Conservation (phyloP, 2,113 vertebrate species). For the Hymenochirus boettgeri region DNA sequence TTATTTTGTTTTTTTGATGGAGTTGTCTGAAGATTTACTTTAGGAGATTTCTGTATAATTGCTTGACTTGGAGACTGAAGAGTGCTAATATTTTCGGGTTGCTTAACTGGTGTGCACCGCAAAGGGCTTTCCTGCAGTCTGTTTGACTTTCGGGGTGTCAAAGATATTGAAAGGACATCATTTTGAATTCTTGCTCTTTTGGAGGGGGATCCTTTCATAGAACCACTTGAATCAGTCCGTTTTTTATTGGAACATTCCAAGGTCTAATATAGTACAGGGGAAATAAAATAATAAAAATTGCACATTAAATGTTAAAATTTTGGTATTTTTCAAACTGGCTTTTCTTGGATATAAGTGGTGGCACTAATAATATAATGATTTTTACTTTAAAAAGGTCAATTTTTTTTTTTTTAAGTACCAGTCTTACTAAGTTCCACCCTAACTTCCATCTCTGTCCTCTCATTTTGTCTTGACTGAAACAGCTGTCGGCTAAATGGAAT, state of each 20-base stretch:
- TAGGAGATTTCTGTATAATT: not conserved
- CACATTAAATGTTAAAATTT: too few relatives aligned
- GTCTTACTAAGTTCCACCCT: too few relatives aligned
- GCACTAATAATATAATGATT: too few relatives aligned
- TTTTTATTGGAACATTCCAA: slow-evolving; percentile 46
- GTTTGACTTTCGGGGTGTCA: slow-evolving; percentile 45
- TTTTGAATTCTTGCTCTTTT: slow-evolving; percentile 47
- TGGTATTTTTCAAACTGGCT: too few relatives aligned
- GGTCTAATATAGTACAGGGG: slow-evolving; percentile 36
- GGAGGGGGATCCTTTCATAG: slow-evolving; percentile 29
- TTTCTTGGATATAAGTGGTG: too few relatives aligned
- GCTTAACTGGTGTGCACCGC: slow-evolving; percentile 18
- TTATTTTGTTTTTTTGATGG: not conserved
- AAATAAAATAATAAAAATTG: not conserved
- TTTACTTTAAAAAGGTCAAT: too few relatives aligned
- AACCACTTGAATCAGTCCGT: slow-evolving; percentile 29
- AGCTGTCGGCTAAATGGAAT: too few relatives aligned
- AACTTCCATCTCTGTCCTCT: too few relatives aligned
- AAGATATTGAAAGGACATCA: slow-evolving; percentile 31
- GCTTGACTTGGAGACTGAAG: not conserved
- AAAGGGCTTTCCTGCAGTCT: slow-evolving; percentile 34
- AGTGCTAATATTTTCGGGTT: not conserved
- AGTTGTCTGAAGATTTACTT: not conserved
- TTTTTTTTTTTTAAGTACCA: too few relatives aligned
- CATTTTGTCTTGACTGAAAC: too few relatives aligned